phyloP scores from a whole-genome alignment of 1,140 invertebrate species.

The Aphaenogaster ashmeadi region DNA sequence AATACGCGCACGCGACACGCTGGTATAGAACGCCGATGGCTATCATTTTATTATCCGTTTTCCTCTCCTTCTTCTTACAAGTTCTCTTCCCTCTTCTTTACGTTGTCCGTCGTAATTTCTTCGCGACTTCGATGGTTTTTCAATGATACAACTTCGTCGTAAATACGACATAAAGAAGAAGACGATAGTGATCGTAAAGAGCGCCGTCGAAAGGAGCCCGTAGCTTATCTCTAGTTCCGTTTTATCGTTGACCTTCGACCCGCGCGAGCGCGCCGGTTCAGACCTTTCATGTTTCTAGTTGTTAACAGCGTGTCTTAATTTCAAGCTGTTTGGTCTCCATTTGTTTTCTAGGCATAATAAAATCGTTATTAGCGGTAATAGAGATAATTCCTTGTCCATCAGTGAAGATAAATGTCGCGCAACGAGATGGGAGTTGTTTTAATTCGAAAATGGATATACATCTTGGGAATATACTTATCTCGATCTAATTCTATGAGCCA shows the following conservation, averaged over 20 bases:
- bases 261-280: constrained; percentile 42
- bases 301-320: constrained; percentile 37
- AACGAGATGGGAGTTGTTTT: neutral
- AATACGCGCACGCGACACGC: constrained; percentile 62
- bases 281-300: constrained; percentile 43
- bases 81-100: neutral
- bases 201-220: constrained; percentile 36
- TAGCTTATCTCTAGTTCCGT: constrained; percentile 63
- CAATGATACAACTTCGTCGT: constrained; percentile 19
- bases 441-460: neutral
- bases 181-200: constrained; percentile 70
- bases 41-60: constrained; percentile 46
- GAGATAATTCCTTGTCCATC: neutral
- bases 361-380: neutral
- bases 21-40: constrained; percentile 26
- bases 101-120: neutral
- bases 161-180: constrained; percentile 51
- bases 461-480: neutral
- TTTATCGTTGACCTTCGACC: constrained; percentile 70
- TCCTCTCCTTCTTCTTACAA: neutral
- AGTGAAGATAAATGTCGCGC: neutral
- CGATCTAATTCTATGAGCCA: neutral
- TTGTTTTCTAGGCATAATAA: constrained; percentile 21
- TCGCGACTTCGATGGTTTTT: constrained; percentile 30
- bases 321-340: neutral